Evolutionary conservation across 2,888 invertebrate species (phyloP), one percentile per base, ranked within the genome.

Genomic region (Cylloceria caligata): DNA sequence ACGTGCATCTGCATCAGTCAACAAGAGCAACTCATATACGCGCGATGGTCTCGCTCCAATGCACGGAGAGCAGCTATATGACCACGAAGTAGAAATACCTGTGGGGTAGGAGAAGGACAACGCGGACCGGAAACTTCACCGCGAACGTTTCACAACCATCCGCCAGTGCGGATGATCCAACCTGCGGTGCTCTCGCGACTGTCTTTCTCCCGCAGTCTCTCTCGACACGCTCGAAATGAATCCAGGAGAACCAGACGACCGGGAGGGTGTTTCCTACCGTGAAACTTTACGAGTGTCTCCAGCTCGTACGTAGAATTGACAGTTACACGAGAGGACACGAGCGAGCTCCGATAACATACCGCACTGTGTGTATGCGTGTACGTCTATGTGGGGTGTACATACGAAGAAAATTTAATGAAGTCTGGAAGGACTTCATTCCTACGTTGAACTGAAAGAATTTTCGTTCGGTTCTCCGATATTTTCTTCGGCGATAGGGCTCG

Each of bases 91-190:
- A 24, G 21, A 21, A 64, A 64, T 42, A 42, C 34, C 34, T 62
- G 39, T 9, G 34, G 9, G 36, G 64, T n/a, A 64, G 45, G 65
- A 49, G 47, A 75, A 39, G 65, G 67, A 62, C 42, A 55, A 45
- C 55, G 62, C 65, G 60, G 52, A 68, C 62, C 76, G 81, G 72
- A 77, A 81, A 81, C 77, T 81, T 73, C 72, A 62, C 72, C 36
- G 42, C 49, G 68, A 55, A 68, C 62, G 60, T 77, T 81, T 68
- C 72, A 52, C 27, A 69, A 71, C 65, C 57, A 68, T 74, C 45
- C 67, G 55, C 74, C 71, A 21, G 49, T n/a, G 16, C 45, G 52
- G 64, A 64, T 52, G 52, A 64, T 74, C 52, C 64, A 30, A 49
- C 47, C 60, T 49, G n/a, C n/a, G 27, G 45, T 57, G 65, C 19